Percentiles rank a stretch among this genome's conserved stretches.
Evolutionary conservation across 2,113 vertebrate species (phyloP).

Genomic region (Elanoides forficatus): DNA sequence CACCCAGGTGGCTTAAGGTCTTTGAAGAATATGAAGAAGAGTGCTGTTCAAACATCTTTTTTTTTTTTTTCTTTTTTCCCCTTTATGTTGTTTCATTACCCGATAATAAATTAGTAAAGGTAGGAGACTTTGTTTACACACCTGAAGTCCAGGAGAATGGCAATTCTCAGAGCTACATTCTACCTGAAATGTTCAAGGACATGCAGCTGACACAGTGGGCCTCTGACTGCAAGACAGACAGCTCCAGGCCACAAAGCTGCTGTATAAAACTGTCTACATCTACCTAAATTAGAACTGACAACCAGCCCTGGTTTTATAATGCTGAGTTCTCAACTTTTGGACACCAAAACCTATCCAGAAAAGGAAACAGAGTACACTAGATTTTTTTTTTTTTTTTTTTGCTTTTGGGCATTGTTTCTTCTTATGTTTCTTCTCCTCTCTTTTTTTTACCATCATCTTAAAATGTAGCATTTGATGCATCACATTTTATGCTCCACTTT

Average conservation of each 20-base stretch:
- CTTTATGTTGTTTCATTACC: neutral
- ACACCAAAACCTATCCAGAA: slow-evolving; percentile 60
- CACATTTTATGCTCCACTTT: neutral
- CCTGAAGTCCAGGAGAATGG: slow-evolving; percentile 53
- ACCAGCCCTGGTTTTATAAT: slow-evolving; percentile 65
- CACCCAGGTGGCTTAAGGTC: neutral
- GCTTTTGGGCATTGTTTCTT: slow-evolving; percentile 49
- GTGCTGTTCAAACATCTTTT: neutral
- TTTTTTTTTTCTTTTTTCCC: fast-evolving
- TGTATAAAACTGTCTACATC: slow-evolving; percentile 73
- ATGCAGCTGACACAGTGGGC: slow-evolving; percentile 69
- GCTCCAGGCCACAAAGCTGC: slow-evolving; percentile 80
- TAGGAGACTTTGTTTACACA: slow-evolving; percentile 50
- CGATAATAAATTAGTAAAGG: slow-evolving; percentile 50
- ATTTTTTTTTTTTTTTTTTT: neutral
- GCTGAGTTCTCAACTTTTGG: slow-evolving; percentile 69
- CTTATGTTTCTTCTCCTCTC: neutral
- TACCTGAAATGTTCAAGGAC: slow-evolving; percentile 84
- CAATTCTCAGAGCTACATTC: slow-evolving; percentile 61
- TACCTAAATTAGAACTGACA: slow-evolving; percentile 82
- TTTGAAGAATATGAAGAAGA: neutral
- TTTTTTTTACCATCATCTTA: neutral
- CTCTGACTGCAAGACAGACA: slow-evolving; percentile 71
- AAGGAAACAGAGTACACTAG: slow-evolving; percentile 33
- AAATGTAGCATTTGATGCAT: neutral